A percentile compares a stretch with the other conserved stretches of the same genome.
These are phyloP conservation scores for Entelurus aequoreus DNA, from an alignment of 2,113 vertebrate genomes.

Conservation along the genomic window DNA sequence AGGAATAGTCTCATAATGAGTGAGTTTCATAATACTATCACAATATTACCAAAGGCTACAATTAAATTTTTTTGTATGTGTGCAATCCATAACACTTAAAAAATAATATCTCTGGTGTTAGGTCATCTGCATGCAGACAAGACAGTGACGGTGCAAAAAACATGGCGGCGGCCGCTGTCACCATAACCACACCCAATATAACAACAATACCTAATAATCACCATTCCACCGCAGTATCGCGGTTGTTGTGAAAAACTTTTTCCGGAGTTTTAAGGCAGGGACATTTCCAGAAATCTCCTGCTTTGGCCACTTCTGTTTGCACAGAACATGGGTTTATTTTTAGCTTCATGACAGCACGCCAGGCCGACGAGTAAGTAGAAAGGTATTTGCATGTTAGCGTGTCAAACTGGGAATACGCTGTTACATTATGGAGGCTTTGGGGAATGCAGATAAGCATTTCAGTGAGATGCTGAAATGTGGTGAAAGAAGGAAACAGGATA, in stretches of 20 bases:
- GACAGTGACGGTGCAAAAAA: conserved; percentile 42
- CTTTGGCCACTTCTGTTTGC: conserved; percentile 32
- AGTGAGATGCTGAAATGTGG: conserved; percentile 10
- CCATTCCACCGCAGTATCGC: conserved; percentile 27
- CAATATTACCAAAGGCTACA: neutral
- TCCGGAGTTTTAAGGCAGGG: conserved; percentile 11
- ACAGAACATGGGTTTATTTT: conserved; percentile 67
- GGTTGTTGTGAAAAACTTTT: conserved; percentile 33
- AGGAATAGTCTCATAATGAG: too few species aligned
- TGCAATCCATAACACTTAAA: conserved; percentile 2
- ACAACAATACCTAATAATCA: conserved; percentile 43
- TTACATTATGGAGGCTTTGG: conserved; percentile 19
- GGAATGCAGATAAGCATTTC: conserved; percentile 27
- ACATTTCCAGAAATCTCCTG: conserved; percentile 33
- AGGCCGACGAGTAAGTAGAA: conserved; percentile 53
- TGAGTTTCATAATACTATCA: neutral
- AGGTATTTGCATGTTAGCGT: conserved; percentile 66
- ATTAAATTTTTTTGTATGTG: neutral
- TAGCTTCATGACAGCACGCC: conserved; percentile 58
- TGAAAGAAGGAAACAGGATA: neutral
- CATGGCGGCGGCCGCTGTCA: conserved; percentile 24
- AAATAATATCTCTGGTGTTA: conserved; percentile 20
- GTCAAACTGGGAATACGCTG: conserved; percentile 8
- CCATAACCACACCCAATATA: conserved; percentile 26
- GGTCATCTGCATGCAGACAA: conserved; percentile 9